Evolutionary conservation across 2,797 vertebrate species (phyloP).

Genomic region (Cirrhinus mrigala): DNA sequence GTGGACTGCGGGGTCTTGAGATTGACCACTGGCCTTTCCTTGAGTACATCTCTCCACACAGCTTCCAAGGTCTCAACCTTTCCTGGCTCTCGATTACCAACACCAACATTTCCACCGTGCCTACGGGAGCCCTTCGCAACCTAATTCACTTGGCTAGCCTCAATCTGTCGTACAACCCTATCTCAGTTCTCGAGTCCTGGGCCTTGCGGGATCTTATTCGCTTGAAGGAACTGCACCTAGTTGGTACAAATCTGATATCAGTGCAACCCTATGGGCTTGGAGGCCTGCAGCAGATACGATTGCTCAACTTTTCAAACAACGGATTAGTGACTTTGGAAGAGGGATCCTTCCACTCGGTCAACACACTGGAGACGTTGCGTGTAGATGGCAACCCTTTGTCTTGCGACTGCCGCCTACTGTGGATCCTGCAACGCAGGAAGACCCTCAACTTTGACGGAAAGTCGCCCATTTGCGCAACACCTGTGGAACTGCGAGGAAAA

Average conservation of each 20-base stretch:
- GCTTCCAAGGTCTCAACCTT: constrained; percentile 93
- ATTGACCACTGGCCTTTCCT: constrained; percentile 94
- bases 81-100: constrained; percentile 94
- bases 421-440: constrained; percentile 95
- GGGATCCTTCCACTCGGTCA: constrained; percentile 91
- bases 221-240: constrained; percentile 94
- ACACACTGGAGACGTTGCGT: constrained; percentile 91
- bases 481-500: constrained; percentile 88
- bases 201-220: constrained; percentile 90
- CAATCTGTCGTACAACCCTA: constrained; percentile 95
- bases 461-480: constrained; percentile 87
- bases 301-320: constrained; percentile 94
- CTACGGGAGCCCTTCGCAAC: constrained; percentile 88
- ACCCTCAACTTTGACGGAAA: constrained; percentile 93
- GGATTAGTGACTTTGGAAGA: constrained; percentile 91
- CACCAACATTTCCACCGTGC: constrained; percentile 94
- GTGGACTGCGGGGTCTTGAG: constrained; percentile 88
- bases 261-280: constrained; percentile 92
- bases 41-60: constrained; percentile 88
- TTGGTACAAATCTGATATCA: constrained; percentile 83
- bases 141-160: constrained; percentile 90
- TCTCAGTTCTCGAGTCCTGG: constrained; percentile 88
- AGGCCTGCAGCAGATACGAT: constrained; percentile 91
- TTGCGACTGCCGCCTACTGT: constrained; percentile 95
- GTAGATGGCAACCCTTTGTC: constrained; percentile 93